Evolutionary conservation across 1,140 invertebrate genomes (phyloP).

Genomic region (Procambarus clarkii): DNA sequence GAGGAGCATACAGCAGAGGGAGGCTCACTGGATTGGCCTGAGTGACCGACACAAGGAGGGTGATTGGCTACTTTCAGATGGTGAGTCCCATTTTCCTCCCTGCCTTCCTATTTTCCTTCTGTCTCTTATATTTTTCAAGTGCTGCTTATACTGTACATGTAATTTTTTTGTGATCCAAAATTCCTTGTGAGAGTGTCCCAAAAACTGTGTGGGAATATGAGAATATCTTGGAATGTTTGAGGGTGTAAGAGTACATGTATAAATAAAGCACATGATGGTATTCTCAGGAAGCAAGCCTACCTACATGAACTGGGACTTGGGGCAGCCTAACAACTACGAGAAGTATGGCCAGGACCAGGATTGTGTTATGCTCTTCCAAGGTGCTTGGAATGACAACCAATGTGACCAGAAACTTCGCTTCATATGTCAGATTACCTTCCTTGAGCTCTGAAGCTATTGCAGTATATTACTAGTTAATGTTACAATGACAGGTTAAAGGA

Average conservation of each 20-base stretch:
- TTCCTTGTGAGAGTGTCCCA: too few species aligned
- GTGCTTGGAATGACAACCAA: constrained; percentile 48
- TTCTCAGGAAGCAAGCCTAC: constrained; percentile 4
- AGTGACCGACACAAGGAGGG: constrained; percentile 14
- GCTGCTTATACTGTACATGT: too few species aligned
- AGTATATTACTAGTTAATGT: background rate
- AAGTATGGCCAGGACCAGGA: constrained; percentile 27
- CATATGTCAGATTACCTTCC: constrained; percentile 41
- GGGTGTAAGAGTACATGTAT: background rate
- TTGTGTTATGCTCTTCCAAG: constrained; percentile 27
- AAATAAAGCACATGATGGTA: background rate
- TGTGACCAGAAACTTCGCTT: constrained; percentile 12
- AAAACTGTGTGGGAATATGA: background rate
- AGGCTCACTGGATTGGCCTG: constrained; percentile 48
- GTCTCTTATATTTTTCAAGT: background rate
- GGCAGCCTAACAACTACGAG: constrained; percentile 40
- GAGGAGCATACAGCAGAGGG: background rate
- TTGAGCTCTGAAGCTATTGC: background rate
- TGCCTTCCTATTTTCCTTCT: background rate
- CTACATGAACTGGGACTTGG: constrained; percentile 40
- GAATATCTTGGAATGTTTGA: background rate
- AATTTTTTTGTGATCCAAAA: background rate
- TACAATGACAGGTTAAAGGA: too few species aligned
- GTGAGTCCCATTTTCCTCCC: background rate
- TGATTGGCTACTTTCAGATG: constrained; percentile 1